Evolutionary conservation across 2,888 invertebrate species (phyloP).

Genomic region (Erynnis tages): DNA sequence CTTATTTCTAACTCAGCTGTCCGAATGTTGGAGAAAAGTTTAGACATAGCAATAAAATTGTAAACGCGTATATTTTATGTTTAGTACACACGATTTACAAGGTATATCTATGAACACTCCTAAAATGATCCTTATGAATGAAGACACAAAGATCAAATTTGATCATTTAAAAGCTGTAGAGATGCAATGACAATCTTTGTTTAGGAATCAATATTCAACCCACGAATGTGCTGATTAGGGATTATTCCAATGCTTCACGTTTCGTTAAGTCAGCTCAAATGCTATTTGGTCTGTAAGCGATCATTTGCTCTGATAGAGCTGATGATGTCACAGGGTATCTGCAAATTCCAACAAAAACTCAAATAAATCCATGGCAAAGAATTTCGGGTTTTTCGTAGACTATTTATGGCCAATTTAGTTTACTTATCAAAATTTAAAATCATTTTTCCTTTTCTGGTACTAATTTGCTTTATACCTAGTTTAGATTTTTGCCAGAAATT

Average conservation of each 20-base stretch:
- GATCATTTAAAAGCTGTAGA: neutral
- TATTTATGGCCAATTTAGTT: too few species aligned
- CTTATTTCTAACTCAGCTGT: conserved; percentile 1
- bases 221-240: conserved; percentile 18
- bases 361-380: neutral
- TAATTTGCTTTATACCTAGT: too few species aligned
- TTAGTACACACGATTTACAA: neutral
- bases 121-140: neutral
- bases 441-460: too few species aligned
- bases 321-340: conserved; percentile 10
- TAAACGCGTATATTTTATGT: conserved; percentile 7
- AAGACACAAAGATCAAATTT: neutral
- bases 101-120: neutral
- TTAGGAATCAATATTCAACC: conserved; percentile 10
- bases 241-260: conserved; percentile 17
- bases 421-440: too few species aligned
- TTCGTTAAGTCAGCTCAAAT: neutral
- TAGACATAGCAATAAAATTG: conserved; percentile 11
- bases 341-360: neutral
- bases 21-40: conserved; percentile 12
- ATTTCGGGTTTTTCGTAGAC: too few species aligned
- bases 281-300: conserved; percentile 16
- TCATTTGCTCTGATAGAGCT: conserved; percentile 1
- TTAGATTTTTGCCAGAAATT: too few species aligned
- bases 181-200: neutral